Conservation (phyloP, 2,113 vertebrate species). For the Malurus elegans region DNA sequence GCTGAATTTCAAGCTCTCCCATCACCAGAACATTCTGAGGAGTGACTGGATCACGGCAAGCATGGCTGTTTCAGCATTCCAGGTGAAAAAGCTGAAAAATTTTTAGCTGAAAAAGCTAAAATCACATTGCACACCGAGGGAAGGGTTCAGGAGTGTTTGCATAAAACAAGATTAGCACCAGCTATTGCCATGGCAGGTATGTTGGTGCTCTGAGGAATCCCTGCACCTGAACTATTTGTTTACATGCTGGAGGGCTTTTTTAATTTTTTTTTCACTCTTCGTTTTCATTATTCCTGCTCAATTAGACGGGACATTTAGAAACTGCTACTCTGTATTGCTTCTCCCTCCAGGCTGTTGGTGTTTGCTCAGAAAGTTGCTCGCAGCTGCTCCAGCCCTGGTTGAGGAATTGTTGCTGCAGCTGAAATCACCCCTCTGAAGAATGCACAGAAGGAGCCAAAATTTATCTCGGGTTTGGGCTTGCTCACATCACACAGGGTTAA, state of each 20-base stretch:
- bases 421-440: conserved; percentile 21
- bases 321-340: conserved; percentile 40
- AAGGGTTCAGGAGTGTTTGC: neutral
- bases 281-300: conserved; percentile 57
- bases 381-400: conserved; percentile 2
- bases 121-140: neutral
- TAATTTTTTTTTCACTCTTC: neutral
- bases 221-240: conserved; percentile 30
- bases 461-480: neutral
- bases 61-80: neutral
- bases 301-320: conserved; percentile 56
- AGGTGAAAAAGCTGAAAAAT: neutral
- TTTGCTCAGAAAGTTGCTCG: neutral
- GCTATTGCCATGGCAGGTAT: neutral
- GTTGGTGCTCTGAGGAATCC: neutral
- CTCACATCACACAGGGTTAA: neutral
- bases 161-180: neutral
- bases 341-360: conserved; percentile 28
- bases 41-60: neutral
- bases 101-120: neutral
- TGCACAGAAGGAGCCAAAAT: conserved; percentile 6
- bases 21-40: neutral
- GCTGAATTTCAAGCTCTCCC: neutral
- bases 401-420: neutral
- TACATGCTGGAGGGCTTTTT: conserved; percentile 50